phyloP scores from a whole-genome alignment of 1,140 invertebrate species.

The Samia ricini region DNA sequence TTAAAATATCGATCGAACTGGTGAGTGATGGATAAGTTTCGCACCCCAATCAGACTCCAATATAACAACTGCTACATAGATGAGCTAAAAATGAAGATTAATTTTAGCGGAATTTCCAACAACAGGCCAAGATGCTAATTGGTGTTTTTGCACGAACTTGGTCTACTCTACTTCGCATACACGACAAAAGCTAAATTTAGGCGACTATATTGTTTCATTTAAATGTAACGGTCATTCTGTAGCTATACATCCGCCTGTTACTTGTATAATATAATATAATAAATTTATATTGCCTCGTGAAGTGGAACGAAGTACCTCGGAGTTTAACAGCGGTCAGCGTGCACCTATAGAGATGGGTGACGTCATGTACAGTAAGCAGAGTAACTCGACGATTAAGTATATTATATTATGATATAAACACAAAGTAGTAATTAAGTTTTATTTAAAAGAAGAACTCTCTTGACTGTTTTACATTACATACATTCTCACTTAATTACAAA shows the following conservation, averaged over 20 bases:
- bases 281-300: background rate
- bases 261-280: background rate
- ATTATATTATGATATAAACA: background rate
- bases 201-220: background rate
- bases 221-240: background rate
- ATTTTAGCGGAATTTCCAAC: background rate
- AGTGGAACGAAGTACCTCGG: background rate
- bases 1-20: constrained; percentile 46
- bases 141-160: background rate
- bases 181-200: background rate
- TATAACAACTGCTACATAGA: background rate
- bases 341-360: background rate
- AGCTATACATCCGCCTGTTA: background rate
- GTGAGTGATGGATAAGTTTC: constrained; percentile 31
- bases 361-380: background rate
- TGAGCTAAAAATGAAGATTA: background rate
- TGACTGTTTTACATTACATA: too few species aligned
- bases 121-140: background rate
- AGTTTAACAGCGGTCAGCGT: background rate
- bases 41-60: constrained; percentile 6
- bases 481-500: too few species aligned
- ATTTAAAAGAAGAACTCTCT: too few species aligned
- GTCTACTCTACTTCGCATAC: background rate
- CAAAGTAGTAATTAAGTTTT: too few species aligned
- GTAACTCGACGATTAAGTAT: background rate